Percentiles rank a stretch among this genome's conserved stretches.
Evolutionary conservation across 2,797 vertebrate species (phyloP).

Genomic region (Odontamblyopus lacepedii): DNA sequence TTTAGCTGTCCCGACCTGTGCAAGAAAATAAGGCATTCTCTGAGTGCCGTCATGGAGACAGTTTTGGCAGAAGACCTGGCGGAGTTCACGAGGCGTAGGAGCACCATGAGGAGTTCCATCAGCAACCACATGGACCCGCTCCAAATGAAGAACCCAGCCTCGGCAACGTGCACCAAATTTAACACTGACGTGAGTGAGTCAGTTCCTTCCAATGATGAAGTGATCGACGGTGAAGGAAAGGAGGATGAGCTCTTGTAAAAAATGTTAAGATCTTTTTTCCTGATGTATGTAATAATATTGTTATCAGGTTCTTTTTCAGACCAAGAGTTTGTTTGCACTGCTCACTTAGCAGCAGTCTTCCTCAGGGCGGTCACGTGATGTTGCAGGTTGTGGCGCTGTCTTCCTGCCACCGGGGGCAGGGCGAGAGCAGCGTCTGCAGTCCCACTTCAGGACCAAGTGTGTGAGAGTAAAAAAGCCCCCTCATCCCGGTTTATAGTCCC

Average conservation of each 20-base stretch:
- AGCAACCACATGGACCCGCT: conserved; percentile 10
- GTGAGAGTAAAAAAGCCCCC: no score
- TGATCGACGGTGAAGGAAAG: not conserved
- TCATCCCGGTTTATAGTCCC: no score
- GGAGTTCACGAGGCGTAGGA: conserved; percentile 32
- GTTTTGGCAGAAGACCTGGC: conserved; percentile 76
- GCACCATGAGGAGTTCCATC: conserved; percentile 28
- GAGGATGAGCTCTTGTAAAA: not conserved
- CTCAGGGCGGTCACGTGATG: no score
- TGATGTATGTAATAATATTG: no score
- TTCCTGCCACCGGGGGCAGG: no score
- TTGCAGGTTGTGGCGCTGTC: no score
- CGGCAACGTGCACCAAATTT: not conserved
- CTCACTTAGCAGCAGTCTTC: no score
- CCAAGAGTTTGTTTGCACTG: no score
- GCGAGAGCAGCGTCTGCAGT: no score
- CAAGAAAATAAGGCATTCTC: conserved; percentile 64
- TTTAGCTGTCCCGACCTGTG: conserved; percentile 74
- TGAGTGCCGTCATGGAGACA: conserved; percentile 67
- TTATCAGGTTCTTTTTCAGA: no score
- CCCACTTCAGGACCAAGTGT: no score
- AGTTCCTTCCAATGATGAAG: not conserved
- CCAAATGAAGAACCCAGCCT: not conserved
- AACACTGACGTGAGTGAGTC: not conserved
- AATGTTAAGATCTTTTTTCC: not conserved